These are phyloP conservation scores for Etheostoma spectabile DNA, from an alignment of 2,113 vertebrate species.

Conservation along the genomic window DNA sequence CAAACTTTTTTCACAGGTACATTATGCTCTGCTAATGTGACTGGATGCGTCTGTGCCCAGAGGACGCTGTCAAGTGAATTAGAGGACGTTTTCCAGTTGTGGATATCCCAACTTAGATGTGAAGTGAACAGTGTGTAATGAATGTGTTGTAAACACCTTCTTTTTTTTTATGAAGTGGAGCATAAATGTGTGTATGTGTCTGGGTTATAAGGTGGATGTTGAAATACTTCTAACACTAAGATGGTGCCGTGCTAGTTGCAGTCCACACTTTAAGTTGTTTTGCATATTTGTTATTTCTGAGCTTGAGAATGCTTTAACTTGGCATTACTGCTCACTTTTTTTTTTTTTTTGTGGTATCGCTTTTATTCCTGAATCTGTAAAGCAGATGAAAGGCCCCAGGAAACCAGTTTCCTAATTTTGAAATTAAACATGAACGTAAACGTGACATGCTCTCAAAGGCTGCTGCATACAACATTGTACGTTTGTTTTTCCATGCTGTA, in stretches of 20 bases:
- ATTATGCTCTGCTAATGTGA: neutral
- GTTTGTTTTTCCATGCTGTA: neutral
- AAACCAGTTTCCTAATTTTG: neutral
- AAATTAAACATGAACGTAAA: neutral
- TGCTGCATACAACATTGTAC: neutral
- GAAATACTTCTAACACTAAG: neutral
- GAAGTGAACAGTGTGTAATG: slow-evolving; percentile 21
- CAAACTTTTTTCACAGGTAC: slow-evolving; percentile 4
- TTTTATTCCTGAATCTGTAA: neutral
- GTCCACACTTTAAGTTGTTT: neutral
- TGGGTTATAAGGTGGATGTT: neutral
- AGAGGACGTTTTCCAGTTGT: slow-evolving; percentile 1
- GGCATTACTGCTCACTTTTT: neutral
- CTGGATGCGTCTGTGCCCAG: neutral
- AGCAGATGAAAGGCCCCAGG: neutral
- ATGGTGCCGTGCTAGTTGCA: neutral
- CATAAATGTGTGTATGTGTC: slow-evolving; percentile 10
- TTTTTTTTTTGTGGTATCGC: neutral
- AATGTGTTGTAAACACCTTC: slow-evolving; percentile 18
- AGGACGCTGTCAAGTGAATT: neutral
- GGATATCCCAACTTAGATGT: slow-evolving; percentile 23
- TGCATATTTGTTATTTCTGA: slow-evolving; percentile 1
- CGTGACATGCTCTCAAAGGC: neutral
- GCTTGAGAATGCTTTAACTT: neutral
- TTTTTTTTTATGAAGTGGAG: slow-evolving; percentile 17